Evolutionary conservation across 2,797 vertebrate species (phyloP), one percentile per base, ranked within the genome.

Genomic region (Amphiprion clarkii): DNA sequence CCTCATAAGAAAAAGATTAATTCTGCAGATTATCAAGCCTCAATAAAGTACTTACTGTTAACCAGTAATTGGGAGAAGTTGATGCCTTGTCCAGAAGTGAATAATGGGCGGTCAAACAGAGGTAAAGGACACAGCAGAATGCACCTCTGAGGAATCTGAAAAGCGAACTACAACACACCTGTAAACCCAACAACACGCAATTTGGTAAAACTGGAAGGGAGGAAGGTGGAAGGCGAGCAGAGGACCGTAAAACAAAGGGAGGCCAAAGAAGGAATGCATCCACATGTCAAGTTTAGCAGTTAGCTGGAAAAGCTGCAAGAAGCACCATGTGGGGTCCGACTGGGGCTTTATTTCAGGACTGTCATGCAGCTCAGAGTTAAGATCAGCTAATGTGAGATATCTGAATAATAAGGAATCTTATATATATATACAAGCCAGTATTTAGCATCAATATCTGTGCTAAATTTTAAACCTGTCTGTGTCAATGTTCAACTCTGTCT

Each of bases 1-100:
- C 78, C 78, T 93, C 87, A 93, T 93, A 88, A 93, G 85, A 91
- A 90, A 90, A 86, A 92, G 92, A 94, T 93, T 91, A 88, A 93
- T 91, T 92, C 88, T 79, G 84, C 89, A 93, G 92, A 94, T 93
- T 92, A 92, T 90, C 86, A 61, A 83, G 79, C 76, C 83, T 65
- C 79, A 91, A 92, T 94, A 90, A 93, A 94, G 91, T 92, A 76
- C 86, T 89, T 79, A 84, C 89, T 92, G 86, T 93, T 90, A 90
- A 88, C 81, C 68, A 84, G 85, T 81, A 78, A 88, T 85, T 82
- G 89, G 82, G 65, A 89, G 67, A 87, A 83, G 82, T 57, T 71
- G 79, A 87, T 83, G 86, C 82, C 81, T 88, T 84, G 83, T 90
- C 81, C 82, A 76, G 74, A 57, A 33, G 31, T 70, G 74, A 75